Evolutionary conservation across 1,140 invertebrate genomes (phyloP), one percentile per base, ranked within the genome.

Genomic region (Pollicipes pollicipes): DNA sequence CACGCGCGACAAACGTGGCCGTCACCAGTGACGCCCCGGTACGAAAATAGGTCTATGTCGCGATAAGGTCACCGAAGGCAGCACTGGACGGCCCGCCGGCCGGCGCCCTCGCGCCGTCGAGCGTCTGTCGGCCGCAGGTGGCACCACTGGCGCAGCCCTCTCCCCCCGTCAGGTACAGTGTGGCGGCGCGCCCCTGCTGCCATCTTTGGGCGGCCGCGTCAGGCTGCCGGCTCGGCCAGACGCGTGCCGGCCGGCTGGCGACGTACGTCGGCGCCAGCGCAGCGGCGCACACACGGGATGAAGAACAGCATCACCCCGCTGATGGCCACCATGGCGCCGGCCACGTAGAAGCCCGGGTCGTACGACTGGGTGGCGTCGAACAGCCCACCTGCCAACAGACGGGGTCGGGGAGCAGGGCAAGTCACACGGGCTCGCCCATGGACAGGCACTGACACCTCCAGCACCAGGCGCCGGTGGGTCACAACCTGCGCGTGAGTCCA

Each of bases 231-330:
- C 6, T 58, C 45, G 45, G 45, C 45, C 45, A 58, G 45, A 2
- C 45, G 45, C 10, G 45, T 21, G 45, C 6, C 45, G 45, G 10
- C 45, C 13, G 2, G 6, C 24, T 58, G 45, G 13, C 45, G 45
- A 21, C 45, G 45, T 21, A 58, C 45, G 16, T 35, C 32, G 32
- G 63, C 4, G 21, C 24, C 24, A 64, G 8, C 24, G 8, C n/a
- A 24, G 63, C 64, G 64, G 64, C 64, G 64, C 64, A 95, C 76
- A n/a, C 84, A 80, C 1, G 93, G 93, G 76, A 97, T 89, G 67
- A 86, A 78, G 79, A 93, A 97, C 64, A 97, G 82, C 81, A 97
- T 92, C 10, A 91, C 29, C 17, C 95, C 95, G 79, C 91, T 94
- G 29, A 93, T 69, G 0, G 88, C 86, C 66, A 97, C 93, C 78